These are phyloP conservation scores for Phalacrocorax carbo DNA, from an alignment of 2,113 vertebrate species.

Conservation along the genomic window DNA sequence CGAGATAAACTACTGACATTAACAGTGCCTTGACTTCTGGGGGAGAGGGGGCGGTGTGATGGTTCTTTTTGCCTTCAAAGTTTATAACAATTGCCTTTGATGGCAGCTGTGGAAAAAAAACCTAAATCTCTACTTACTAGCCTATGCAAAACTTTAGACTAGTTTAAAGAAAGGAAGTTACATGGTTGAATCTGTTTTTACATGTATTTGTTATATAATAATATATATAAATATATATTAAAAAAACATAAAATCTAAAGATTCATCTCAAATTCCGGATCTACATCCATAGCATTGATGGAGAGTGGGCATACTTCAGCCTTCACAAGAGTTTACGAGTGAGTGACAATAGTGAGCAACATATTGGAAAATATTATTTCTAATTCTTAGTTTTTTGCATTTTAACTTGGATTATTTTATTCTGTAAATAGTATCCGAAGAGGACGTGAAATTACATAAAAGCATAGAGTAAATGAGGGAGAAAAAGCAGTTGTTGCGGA, in stretches of 20 bases:
- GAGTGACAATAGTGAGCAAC: background rate
- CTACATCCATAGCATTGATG: background rate
- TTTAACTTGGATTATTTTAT: background rate
- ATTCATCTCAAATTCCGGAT: background rate
- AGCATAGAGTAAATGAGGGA: background rate
- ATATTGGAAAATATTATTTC: background rate
- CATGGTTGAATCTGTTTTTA: background rate
- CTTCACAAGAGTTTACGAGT: background rate
- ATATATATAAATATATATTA: too few species aligned
- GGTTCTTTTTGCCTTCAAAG: background rate
- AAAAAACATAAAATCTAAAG: background rate
- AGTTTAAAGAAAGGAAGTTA: background rate
- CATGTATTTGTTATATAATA: too few species aligned
- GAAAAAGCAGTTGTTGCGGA: background rate
- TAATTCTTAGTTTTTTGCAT: background rate
- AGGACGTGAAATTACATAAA: slow-evolving; percentile 2
- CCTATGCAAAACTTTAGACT: background rate
- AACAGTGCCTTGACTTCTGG: background rate
- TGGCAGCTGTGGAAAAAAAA: background rate
- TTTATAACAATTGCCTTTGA: background rate
- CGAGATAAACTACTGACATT: slow-evolving; percentile 1
- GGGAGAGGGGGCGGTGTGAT: background rate
- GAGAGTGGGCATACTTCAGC: background rate
- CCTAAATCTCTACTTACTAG: background rate
- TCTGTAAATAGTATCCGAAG: background rate